Evolutionary conservation across 2,888 invertebrate species (phyloP), one percentile per base, ranked within the genome.

Genomic region (Lottia gigantea): DNA sequence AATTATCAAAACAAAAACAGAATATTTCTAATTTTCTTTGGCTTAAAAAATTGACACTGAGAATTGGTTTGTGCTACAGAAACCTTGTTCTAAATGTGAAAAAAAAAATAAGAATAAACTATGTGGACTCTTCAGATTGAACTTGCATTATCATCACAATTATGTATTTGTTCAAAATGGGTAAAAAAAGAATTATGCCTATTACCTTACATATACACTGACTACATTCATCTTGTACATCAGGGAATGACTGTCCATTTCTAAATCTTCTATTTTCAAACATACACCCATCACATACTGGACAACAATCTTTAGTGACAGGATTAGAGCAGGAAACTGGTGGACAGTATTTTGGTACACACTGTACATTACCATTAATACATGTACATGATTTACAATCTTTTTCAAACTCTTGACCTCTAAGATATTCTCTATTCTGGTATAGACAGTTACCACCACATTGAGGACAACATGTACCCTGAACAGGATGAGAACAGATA

Each of bases 151-250:
- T n/a, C n/a, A n/a, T n/a, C n/a, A n/a, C n/a, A n/a, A n/a, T n/a
- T n/a, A n/a, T n/a, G n/a, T n/a, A n/a, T n/a, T n/a, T n/a, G n/a
- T n/a, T n/a, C n/a, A n/a, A n/a, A n/a, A n/a, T n/a, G n/a, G n/a
- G 40, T 4, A 40, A 40, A 40, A 1, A 40, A 40, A 11, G 8
- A 8, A 11, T 11, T 4, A 40, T 40, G 40, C 6, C 1, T 11
- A 40, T 45, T 74, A 82, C 82, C 80, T 72, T 72, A 71, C 83
- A 83, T 23, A 62, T 68, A 73, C 85, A 85, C 40, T 76, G 74
- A 14, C 71, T 72, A 67, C 85, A 85, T 0, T 71, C 77, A 55
- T 82, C 79, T 19, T 67, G 74, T 0, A 55, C 49, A 68, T 80
- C 74, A n/a, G 76, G 74, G 23, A 82, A 68, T 0, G 66, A 71